A percentile compares a stretch with the other conserved stretches of the same genome.
Evolutionary conservation across 2,113 vertebrate genomes (phyloP).

Genomic region (Coreoperca whiteheadi): DNA sequence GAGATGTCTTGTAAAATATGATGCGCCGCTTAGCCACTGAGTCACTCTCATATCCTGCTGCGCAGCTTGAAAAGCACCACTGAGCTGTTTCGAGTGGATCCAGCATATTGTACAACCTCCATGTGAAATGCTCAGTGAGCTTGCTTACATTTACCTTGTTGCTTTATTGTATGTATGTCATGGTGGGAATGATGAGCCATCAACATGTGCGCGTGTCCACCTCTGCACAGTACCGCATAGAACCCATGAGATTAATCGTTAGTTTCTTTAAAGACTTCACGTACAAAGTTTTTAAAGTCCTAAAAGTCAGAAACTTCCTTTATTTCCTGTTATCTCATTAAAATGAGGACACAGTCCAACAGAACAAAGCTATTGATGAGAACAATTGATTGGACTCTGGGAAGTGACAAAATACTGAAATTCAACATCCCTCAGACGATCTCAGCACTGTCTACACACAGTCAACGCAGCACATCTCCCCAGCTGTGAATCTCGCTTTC

Average conservation of each 20-base stretch:
- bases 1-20: conserved; percentile 57
- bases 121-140: conserved; percentile 26
- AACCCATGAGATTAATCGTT: too few species aligned
- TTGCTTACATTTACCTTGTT: conserved; percentile 16
- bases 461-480: conserved; percentile 3
- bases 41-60: conserved; percentile 42
- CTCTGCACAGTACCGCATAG: conserved; percentile 2
- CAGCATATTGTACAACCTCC: background rate
- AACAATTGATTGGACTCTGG: conserved; percentile 55
- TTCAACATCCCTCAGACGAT: conserved; percentile 22
- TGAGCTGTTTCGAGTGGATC: conserved; percentile 40
- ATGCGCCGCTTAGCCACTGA: conserved; percentile 43
- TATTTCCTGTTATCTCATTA: conserved; percentile 58
- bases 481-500: conserved; percentile 47
- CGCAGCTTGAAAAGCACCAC: conserved; percentile 36
- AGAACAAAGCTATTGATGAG: conserved; percentile 55
- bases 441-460: background rate
- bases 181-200: conserved; percentile 42
- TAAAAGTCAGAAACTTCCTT: conserved; percentile 38
- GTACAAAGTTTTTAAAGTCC: conserved; percentile 35
- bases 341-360: conserved; percentile 40
- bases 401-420: conserved; percentile 57
- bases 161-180: conserved; percentile 26
- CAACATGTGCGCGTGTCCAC: conserved; percentile 24
- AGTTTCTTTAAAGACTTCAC: background rate